A percentile compares a stretch with the other conserved stretches of the same genome.
Conservation (phyloP, 2,113 vertebrate genomes). For the Pao palembangensis region DNA sequence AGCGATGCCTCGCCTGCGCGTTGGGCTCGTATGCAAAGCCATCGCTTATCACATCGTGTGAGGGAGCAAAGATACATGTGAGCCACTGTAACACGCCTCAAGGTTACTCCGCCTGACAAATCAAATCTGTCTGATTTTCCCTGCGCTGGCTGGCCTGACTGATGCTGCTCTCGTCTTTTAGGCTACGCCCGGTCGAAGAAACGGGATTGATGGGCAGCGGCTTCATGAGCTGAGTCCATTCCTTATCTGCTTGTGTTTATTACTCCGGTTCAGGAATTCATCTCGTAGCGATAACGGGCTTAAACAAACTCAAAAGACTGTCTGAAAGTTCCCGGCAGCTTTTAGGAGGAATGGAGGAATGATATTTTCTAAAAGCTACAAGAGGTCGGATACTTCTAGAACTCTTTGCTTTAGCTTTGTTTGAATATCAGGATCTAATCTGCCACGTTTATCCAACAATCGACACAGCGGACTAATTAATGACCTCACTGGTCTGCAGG, state of each 20-base stretch:
- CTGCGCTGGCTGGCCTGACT: slow-evolving; percentile 44
- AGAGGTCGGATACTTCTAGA: too few relatives aligned
- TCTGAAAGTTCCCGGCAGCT: background rate
- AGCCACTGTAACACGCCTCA: slow-evolving; percentile 45
- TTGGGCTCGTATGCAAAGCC: slow-evolving; percentile 31
- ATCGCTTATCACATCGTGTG: slow-evolving; percentile 33
- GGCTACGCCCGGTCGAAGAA: slow-evolving; percentile 34
- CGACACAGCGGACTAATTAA: too few relatives aligned
- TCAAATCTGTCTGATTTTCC: slow-evolving; percentile 54
- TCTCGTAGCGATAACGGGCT: slow-evolving; percentile 7
- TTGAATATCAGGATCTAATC: too few relatives aligned
- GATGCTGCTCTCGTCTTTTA: slow-evolving; percentile 59
- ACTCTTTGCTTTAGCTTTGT: too few relatives aligned
- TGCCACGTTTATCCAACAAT: too few relatives aligned
- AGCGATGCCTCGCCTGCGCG: slow-evolving; percentile 6
- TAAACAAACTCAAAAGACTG: background rate
- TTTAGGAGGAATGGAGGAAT: too few relatives aligned
- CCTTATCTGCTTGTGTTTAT: slow-evolving; percentile 14
- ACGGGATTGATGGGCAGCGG: slow-evolving; percentile 37
- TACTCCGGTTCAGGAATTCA: slow-evolving; percentile 7
- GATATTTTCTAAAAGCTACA: too few relatives aligned
- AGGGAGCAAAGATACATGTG: slow-evolving; percentile 44
- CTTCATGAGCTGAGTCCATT: slow-evolving; percentile 33
- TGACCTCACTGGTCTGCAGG: too few relatives aligned
- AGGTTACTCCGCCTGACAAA: slow-evolving; percentile 68